Conservation (phyloP, 2,888 invertebrate genomes). For the Anthrax anthrax region DNA sequence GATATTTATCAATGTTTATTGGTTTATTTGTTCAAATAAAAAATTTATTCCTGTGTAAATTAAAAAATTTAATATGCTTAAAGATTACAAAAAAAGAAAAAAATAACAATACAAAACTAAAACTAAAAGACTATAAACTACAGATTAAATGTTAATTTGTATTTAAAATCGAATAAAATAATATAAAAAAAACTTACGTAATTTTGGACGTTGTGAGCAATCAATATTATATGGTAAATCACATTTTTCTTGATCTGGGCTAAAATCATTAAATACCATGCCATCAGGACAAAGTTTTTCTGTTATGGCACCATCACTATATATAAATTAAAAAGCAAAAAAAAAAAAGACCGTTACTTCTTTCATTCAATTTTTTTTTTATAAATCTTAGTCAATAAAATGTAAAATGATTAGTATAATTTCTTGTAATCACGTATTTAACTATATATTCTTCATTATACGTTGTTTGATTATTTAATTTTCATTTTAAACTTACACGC, state of each 20-base stretch:
- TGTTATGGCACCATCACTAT: constrained; percentile 51
- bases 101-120: too few relatives aligned
- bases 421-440: not conserved
- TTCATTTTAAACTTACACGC: constrained; percentile 43
- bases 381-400: not conserved
- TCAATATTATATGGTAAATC: constrained; percentile 78
- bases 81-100: too few relatives aligned
- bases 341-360: constrained; percentile 2
- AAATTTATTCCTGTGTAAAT: too few relatives aligned
- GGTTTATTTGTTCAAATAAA: too few relatives aligned
- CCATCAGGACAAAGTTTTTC: constrained; percentile 79
- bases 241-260: constrained; percentile 67
- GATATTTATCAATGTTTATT: too few relatives aligned
- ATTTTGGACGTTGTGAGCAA: constrained; percentile 58
- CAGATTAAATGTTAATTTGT: too few relatives aligned
- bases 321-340: constrained; percentile 18
- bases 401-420: not conserved
- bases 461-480: not conserved
- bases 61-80: too few relatives aligned
- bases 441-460: not conserved
- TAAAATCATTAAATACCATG: constrained; percentile 79
- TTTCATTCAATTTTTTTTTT: too few relatives aligned
- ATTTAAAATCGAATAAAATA: too few relatives aligned
- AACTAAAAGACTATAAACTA: too few relatives aligned
- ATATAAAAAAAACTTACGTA: constrained; percentile 48